Evolutionary conservation across 64 coral and sea anemone genomes (phyloP).

Genomic region (Acropora tenuis): DNA sequence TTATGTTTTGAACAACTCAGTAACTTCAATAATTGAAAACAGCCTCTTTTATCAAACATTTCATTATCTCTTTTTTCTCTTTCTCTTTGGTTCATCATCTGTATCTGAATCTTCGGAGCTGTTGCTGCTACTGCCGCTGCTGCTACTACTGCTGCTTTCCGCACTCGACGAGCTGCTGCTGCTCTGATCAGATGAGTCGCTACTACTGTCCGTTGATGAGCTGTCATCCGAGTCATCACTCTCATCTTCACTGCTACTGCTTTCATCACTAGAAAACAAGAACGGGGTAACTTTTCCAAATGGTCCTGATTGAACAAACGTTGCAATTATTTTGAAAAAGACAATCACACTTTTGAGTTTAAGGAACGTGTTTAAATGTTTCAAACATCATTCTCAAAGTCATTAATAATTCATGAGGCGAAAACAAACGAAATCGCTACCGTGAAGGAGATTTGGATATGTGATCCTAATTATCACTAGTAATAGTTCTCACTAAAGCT

Average conservation of each 20-base stretch:
- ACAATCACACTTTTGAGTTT: too few species aligned
- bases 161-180: conserved; percentile 22
- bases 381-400: too few species aligned
- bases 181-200: conserved; percentile 33
- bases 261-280: not conserved
- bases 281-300: not conserved
- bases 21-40: too few species aligned
- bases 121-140: conserved; percentile 37
- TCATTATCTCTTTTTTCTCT: conserved; percentile 1
- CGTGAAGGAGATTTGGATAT: too few species aligned
- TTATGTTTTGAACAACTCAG: too few species aligned
- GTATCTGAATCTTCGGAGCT: conserved; percentile 38
- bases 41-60: not conserved
- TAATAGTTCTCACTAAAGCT: too few species aligned
- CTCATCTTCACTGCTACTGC: conserved; percentile 46
- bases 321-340: too few species aligned
- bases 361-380: too few species aligned
- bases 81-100: conserved; percentile 5
- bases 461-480: too few species aligned
- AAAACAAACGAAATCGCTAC: too few species aligned
- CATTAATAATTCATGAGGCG: too few species aligned
- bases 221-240: conserved; percentile 59
- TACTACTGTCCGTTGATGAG: conserved; percentile 38
- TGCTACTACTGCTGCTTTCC: conserved; percentile 26
- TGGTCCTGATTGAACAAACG: too few species aligned